phyloP scores from a whole-genome alignment of 2,888 invertebrate genomes.

The Ophioninae sp. region DNA sequence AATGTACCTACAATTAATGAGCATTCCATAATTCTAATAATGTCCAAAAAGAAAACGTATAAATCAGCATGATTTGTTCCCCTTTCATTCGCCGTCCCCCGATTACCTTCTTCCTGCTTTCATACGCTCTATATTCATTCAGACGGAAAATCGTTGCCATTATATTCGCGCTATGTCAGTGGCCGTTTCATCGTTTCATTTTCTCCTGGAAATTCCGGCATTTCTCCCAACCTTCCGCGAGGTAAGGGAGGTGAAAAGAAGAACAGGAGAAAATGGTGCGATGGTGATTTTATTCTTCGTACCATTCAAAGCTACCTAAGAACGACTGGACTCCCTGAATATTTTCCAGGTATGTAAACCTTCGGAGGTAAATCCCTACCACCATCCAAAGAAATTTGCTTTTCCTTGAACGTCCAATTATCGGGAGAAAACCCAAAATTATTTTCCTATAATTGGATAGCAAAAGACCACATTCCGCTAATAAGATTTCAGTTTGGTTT shows the following conservation, averaged over 20 bases:
- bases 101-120: constrained; percentile 8
- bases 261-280: neutral
- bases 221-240: constrained; percentile 18
- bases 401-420: constrained; percentile 26
- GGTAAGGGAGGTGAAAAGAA: constrained; percentile 6
- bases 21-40: neutral
- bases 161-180: constrained; percentile 18
- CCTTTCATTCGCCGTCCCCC: neutral
- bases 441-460: neutral
- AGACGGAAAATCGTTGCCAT: constrained; percentile 34
- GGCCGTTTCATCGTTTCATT: constrained; percentile 23
- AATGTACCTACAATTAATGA: constrained; percentile 21
- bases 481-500: neutral
- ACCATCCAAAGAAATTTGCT: neutral
- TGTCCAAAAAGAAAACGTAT: constrained; percentile 1
- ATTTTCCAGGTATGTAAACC: constrained; percentile 15
- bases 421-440: neutral
- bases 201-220: constrained; percentile 11
- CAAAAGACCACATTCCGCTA: neutral
- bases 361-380: constrained; percentile 1
- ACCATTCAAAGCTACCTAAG: neutral
- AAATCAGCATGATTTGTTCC: neutral
- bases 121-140: constrained; percentile 45
- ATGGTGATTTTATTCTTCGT: constrained; percentile 28
- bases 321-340: neutral